A percentile compares a stretch with the other conserved stretches of the same genome.
Conservation (phyloP, 2,888 invertebrate species). For the Microctonus hyperodae region DNA sequence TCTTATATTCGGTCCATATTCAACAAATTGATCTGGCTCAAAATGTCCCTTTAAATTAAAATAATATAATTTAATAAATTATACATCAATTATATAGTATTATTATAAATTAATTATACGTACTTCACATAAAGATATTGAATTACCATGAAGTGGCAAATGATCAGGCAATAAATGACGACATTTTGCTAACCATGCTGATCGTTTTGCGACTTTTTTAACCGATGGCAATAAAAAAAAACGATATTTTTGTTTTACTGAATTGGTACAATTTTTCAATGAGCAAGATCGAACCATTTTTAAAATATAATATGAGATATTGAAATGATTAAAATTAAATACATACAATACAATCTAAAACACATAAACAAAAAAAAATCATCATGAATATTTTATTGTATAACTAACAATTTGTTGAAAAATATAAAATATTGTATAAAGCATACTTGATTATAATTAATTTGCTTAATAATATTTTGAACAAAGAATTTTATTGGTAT, state of each 20-base stretch:
- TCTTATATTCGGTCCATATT: constrained; percentile 16
- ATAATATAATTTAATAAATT: too few relatives aligned
- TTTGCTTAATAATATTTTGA: too few relatives aligned
- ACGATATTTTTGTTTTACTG: constrained; percentile 15
- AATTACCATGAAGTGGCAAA: constrained; percentile 10
- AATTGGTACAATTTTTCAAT: constrained; percentile 18
- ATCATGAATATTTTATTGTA: too few relatives aligned
- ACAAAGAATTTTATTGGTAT: too few relatives aligned
- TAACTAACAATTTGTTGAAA: too few relatives aligned
- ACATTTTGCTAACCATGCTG: constrained; percentile 13
- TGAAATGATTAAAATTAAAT: too few relatives aligned
- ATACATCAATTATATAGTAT: too few relatives aligned
- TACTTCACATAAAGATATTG: constrained; percentile 18
- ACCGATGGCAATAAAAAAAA: constrained; percentile 20
- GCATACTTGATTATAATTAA: too few relatives aligned
- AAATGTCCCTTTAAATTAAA: constrained; percentile 5
- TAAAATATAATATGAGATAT: too few relatives aligned
- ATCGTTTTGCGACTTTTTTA: constrained; percentile 20
- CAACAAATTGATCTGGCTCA: constrained; percentile 21
- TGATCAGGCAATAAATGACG: constrained; percentile 10
- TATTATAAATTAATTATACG: not conserved
- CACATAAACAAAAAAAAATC: too few relatives aligned
- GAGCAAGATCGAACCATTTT: constrained; percentile 17
- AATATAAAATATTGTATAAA: too few relatives aligned
- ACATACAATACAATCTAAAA: too few relatives aligned